Conservation (phyloP, 2,113 vertebrate genomes). For the Ochotona princeps region DNA sequence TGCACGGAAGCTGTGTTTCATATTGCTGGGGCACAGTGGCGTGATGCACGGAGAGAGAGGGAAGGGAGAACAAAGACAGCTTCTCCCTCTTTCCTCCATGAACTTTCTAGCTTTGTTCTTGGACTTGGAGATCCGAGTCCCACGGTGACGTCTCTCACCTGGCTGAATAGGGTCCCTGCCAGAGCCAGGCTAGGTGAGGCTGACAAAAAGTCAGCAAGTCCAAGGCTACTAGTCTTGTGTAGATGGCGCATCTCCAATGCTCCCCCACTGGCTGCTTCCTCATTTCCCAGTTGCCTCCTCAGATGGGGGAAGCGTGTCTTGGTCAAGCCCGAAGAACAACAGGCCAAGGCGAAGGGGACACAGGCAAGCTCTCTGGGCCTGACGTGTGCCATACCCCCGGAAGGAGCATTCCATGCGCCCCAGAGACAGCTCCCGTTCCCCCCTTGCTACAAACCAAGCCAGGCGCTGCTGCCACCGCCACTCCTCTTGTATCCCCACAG, state of each 20-base stretch:
- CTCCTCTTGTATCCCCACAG: constrained; percentile 1
- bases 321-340: constrained; percentile 18
- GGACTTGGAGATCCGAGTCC: constrained; percentile 62
- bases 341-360: background rate
- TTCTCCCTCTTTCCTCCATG: background rate
- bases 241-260: background rate
- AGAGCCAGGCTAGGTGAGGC: background rate
- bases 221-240: background rate
- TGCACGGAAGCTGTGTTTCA: background rate
- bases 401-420: constrained; percentile 39
- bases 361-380: background rate
- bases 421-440: constrained; percentile 55
- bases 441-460: constrained; percentile 64
- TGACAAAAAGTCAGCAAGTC: background rate
- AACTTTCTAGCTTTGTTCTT: constrained; percentile 74
- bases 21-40: background rate
- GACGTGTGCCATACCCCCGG: background rate
- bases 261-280: background rate
- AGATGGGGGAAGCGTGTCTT: constrained; percentile 3
- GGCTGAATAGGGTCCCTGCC: background rate
- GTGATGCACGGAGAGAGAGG: background rate
- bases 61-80: background rate
- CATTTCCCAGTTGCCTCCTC: background rate
- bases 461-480: background rate
- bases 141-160: background rate